Evolutionary conservation across 2,113 vertebrate species (phyloP).

Genomic region (Podocnemis expansa): DNA sequence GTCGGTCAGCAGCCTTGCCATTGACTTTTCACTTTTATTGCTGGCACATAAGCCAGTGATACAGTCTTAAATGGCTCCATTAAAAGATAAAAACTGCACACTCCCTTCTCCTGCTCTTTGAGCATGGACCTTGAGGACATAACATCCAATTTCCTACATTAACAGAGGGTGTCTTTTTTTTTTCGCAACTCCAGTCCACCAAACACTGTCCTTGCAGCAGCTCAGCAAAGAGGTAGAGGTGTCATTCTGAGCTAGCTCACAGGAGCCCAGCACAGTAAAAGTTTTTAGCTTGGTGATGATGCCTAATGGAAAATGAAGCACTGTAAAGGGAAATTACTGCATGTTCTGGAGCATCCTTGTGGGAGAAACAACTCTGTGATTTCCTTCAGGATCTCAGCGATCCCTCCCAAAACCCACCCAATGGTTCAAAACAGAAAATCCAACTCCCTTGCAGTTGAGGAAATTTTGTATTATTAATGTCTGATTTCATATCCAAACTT

Average conservation of each 20-base stretch:
- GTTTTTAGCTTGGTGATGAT: not conserved
- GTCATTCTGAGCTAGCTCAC: not conserved
- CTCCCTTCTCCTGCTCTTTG: not conserved
- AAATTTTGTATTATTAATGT: not conserved
- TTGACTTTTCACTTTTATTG: not conserved
- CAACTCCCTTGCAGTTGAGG: not conserved
- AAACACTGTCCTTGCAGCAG: not conserved
- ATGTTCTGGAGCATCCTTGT: not conserved
- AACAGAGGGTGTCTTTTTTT: not conserved
- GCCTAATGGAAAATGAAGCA: not conserved
- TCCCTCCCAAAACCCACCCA: not conserved
- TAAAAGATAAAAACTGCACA: not conserved
- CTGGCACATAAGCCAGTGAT: not conserved
- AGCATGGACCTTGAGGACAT: not conserved
- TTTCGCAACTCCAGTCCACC: not conserved
- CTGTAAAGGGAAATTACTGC: not conserved
- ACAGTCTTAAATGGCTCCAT: not conserved
- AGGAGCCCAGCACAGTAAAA: not conserved
- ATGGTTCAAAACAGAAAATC: not conserved
- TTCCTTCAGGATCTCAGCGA: not conserved
- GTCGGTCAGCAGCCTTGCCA: not conserved
- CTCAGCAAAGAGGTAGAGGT: not conserved
- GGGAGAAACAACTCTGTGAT: not conserved
- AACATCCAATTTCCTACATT: not conserved
- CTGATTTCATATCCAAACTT: not conserved